These are phyloP conservation scores for Kryptolebias marmoratus DNA, from an alignment of 2,113 vertebrate species.

Conservation along the genomic window DNA sequence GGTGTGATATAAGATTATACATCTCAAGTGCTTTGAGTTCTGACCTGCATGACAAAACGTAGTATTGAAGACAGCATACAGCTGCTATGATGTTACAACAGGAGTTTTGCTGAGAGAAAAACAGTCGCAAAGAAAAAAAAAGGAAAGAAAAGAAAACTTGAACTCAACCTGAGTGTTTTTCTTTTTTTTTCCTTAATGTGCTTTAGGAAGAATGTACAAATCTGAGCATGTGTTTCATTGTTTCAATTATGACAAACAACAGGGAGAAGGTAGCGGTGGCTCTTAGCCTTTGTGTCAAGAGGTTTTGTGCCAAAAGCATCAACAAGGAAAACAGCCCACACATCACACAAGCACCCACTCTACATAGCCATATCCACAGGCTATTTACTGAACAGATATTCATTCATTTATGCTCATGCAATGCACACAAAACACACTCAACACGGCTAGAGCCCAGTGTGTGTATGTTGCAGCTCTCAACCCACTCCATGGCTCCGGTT, in stretches of 20 bases:
- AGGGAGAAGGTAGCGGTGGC: constrained; percentile 37
- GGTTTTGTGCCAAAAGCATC: constrained; percentile 66
- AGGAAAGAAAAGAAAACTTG: constrained; percentile 23
- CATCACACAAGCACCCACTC: constrained; percentile 53
- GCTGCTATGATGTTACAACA: neutral
- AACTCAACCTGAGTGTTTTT: constrained; percentile 38
- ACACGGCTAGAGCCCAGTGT: constrained; percentile 13
- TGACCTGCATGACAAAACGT: constrained; percentile 19
- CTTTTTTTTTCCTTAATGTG: constrained; percentile 36
- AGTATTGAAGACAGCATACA: constrained; percentile 5
- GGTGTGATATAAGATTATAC: constrained; percentile 18
- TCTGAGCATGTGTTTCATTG: constrained; percentile 52
- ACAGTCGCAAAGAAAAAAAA: no score
- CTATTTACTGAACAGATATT: constrained; percentile 65
- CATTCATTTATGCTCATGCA: constrained; percentile 62
- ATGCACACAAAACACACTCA: constrained; percentile 34
- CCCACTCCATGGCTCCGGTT: constrained; percentile 71
- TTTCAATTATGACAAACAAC: constrained; percentile 55
- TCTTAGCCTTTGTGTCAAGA: constrained; percentile 57
- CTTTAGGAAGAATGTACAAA: constrained; percentile 41
- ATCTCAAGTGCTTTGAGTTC: constrained; percentile 12
- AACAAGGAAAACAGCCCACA: constrained; percentile 71
- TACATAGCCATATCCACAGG: constrained; percentile 62
- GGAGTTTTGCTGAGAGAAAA: constrained; percentile 2
- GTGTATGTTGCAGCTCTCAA: constrained; percentile 43